These are phyloP conservation scores for Passerina amoena DNA, from an alignment of 2,113 vertebrate species.

Conservation along the genomic window DNA sequence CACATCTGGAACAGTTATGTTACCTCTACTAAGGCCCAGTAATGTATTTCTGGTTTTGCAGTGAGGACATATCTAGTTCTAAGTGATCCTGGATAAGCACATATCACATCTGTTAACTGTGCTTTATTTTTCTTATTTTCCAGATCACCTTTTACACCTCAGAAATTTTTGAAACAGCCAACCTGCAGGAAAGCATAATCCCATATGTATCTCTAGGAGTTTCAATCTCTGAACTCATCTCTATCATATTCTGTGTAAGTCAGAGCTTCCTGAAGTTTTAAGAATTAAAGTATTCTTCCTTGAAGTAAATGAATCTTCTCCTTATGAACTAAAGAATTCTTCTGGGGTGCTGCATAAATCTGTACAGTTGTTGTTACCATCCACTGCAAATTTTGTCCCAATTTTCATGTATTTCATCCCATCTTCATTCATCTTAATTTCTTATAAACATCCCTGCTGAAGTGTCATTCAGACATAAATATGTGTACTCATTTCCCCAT, in stretches of 20 bases:
- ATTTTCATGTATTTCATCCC: not conserved
- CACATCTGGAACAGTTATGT: not conserved
- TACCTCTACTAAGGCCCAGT: not conserved
- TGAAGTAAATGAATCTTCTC: not conserved
- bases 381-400: not conserved
- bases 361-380: not conserved
- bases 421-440: not conserved
- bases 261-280: not conserved
- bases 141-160: slow-evolving; percentile 86
- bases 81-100: not conserved
- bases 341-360: not conserved
- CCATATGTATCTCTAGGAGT: slow-evolving; percentile 78
- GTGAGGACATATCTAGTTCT: not conserved
- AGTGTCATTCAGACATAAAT: not conserved
- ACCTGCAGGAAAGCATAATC: slow-evolving; percentile 70
- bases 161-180: slow-evolving; percentile 79
- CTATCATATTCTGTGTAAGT: slow-evolving; percentile 78
- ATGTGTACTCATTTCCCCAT: not conserved
- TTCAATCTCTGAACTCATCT: slow-evolving; percentile 74
- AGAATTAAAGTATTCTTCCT: not conserved
- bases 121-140: not conserved
- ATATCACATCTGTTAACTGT: not conserved
- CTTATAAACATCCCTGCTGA: not conserved
- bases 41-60: not conserved
- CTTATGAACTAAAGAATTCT: not conserved